Percentiles rank a stretch among this genome's conserved stretches.
Evolutionary conservation across 2,797 vertebrate genomes (phyloP).

Genomic region (Sebastes oblongus): DNA sequence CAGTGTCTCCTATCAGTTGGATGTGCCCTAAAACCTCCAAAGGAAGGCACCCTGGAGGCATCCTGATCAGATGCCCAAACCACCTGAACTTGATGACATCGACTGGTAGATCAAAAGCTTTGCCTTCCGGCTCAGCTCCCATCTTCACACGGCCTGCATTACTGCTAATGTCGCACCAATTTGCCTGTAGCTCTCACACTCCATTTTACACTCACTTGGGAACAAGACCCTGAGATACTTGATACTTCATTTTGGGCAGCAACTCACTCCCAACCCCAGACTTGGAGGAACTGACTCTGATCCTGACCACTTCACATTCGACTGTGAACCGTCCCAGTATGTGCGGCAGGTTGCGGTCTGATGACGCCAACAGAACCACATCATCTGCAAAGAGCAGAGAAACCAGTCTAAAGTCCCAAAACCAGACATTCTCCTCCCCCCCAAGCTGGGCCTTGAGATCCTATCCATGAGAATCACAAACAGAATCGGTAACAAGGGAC

Average conservation of each 20-base stretch:
- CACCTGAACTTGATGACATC: too few relatives aligned
- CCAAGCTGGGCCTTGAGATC: too few relatives aligned
- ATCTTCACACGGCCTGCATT: not conserved
- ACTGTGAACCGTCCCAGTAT: not conserved
- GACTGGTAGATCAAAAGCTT: not conserved
- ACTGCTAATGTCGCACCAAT: not conserved
- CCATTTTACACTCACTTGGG: not conserved
- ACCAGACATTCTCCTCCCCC: not conserved
- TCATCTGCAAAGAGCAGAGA: not conserved
- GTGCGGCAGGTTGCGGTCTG: not conserved
- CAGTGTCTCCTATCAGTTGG: not conserved
- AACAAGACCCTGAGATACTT: not conserved
- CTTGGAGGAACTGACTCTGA: not conserved
- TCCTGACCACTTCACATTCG: not conserved
- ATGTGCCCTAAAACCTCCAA: not conserved
- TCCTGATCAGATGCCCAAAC: not conserved
- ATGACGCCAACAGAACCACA: not conserved
- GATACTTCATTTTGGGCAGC: not conserved
- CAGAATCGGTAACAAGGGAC: too few relatives aligned
- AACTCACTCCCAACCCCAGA: not conserved
- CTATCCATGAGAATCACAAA: too few relatives aligned
- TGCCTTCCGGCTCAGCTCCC: not conserved
- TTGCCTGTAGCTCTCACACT: not conserved
- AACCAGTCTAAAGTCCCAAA: not conserved
- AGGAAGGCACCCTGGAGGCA: not conserved